These are phyloP conservation scores for Eueremaeus valkanovi DNA, from an alignment of 2,888 invertebrate species.

Conservation along the genomic window DNA sequence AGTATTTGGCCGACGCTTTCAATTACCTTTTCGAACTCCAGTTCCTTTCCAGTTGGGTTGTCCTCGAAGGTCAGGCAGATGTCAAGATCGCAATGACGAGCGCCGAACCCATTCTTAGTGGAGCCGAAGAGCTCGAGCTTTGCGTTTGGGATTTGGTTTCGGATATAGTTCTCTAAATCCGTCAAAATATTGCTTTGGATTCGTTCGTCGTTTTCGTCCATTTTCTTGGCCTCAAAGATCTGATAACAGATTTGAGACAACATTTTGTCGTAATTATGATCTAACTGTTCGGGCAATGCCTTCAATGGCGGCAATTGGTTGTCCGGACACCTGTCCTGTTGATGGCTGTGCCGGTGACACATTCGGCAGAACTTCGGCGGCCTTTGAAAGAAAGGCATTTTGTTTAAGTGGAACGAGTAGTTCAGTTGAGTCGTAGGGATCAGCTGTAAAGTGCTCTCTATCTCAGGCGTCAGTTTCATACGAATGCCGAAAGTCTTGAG, in stretches of 20 bases:
- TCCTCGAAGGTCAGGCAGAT: conserved; percentile 58
- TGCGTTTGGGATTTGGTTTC: conserved; percentile 51
- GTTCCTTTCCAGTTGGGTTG: conserved; percentile 51
- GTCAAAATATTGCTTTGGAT: conserved; percentile 49
- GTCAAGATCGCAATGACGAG: conserved; percentile 59
- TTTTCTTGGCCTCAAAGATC: conserved; percentile 48
- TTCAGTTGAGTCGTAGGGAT: background rate
- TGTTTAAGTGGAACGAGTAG: conserved; percentile 13
- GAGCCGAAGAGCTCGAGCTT: conserved; percentile 59
- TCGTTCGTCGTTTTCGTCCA: conserved; percentile 48
- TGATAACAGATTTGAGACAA: conserved; percentile 51
- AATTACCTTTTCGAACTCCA: conserved; percentile 52
- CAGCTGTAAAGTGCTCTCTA: background rate
- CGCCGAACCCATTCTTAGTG: conserved; percentile 60
- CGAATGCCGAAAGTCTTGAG: conserved; percentile 9
- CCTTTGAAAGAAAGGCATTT: conserved; percentile 37
- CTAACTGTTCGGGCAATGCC: conserved; percentile 53
- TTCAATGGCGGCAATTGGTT: conserved; percentile 54
- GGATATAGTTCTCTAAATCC: conserved; percentile 52
- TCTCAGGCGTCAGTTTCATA: background rate
- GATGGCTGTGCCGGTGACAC: conserved; percentile 57
- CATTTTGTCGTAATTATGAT: conserved; percentile 49
- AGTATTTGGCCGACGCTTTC: conserved; percentile 53
- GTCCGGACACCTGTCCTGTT: conserved; percentile 56
- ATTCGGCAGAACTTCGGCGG: conserved; percentile 43